A percentile compares a stretch with the other conserved stretches of the same genome.
These are phyloP conservation scores for Leuciscus idus DNA, from an alignment of 2,113 vertebrate species.

Conservation along the genomic window DNA sequence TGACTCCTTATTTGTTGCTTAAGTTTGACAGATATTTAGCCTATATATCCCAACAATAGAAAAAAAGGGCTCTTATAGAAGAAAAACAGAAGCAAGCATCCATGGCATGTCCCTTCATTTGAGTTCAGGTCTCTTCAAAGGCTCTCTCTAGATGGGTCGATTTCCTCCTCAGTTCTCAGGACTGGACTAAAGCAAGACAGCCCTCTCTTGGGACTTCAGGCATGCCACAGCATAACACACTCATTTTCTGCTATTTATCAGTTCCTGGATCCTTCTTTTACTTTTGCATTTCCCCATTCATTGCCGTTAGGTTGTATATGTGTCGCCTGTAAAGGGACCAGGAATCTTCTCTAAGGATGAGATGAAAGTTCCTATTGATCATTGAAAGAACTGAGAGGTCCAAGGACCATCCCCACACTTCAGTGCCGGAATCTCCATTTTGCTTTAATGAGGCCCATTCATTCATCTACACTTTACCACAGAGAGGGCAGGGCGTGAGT, in stretches of 20 bases:
- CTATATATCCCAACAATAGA: slow-evolving; percentile 39
- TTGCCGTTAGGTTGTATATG: slow-evolving; percentile 70
- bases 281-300: slow-evolving; percentile 67
- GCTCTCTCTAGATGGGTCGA: slow-evolving; percentile 64
- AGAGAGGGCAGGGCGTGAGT: slow-evolving; percentile 36
- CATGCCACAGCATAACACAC: slow-evolving; percentile 74
- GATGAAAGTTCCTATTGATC: slow-evolving; percentile 75
- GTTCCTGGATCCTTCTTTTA: slow-evolving; percentile 71
- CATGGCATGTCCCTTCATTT: slow-evolving; percentile 72
- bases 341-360: slow-evolving; percentile 60
- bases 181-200: slow-evolving; percentile 68
- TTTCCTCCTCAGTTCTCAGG: slow-evolving; percentile 71
- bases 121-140: slow-evolving; percentile 76
- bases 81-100: slow-evolving; percentile 68
- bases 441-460: slow-evolving; percentile 61
- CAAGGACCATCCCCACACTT: slow-evolving; percentile 57
- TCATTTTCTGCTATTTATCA: slow-evolving; percentile 76
- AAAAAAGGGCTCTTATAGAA: slow-evolving; percentile 51
- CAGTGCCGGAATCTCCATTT: slow-evolving; percentile 59
- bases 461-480: slow-evolving; percentile 50
- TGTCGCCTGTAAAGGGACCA: slow-evolving; percentile 50
- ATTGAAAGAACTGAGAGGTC: slow-evolving; percentile 60
- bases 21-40: slow-evolving; percentile 47
- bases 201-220: slow-evolving; percentile 78
- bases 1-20: slow-evolving; percentile 19